phyloP scores from a whole-genome alignment of 2,797 vertebrate genomes.

The Sebastolobus alascanus region DNA sequence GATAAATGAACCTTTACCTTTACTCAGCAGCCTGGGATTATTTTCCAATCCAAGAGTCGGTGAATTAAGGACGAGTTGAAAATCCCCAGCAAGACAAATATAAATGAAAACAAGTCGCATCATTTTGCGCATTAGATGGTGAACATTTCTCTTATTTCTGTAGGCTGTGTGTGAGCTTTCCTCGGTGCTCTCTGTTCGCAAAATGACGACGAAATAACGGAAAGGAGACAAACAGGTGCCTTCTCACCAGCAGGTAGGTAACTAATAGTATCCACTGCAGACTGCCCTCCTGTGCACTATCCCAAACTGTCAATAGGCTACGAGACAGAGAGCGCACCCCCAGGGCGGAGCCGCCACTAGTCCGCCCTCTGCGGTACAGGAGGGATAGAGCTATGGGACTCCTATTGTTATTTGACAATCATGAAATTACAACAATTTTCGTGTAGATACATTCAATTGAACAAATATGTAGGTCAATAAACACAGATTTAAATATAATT shows the following conservation, averaged over 20 bases:
- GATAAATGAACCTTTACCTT: constrained; percentile 43
- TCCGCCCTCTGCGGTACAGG: no score
- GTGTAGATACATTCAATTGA: no score
- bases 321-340: no score
- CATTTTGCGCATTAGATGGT: constrained; percentile 39
- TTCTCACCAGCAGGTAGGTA: no score
- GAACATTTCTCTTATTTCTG: neutral
- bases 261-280: no score
- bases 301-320: no score
- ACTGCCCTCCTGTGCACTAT: no score
- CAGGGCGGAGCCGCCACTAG: no score
- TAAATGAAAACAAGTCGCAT: neutral
- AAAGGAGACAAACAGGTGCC: neutral
- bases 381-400: no score
- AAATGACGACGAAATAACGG: neutral
- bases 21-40: constrained; percentile 58
- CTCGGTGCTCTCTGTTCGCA: neutral
- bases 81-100: constrained; percentile 26
- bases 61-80: neutral
- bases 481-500: neutral
- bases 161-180: neutral
- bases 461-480: no score
- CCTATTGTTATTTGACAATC: no score
- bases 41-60: constrained; percentile 59
- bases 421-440: no score